phyloP scores from a whole-genome alignment of 2,888 invertebrate species.

The Seira ritae region DNA sequence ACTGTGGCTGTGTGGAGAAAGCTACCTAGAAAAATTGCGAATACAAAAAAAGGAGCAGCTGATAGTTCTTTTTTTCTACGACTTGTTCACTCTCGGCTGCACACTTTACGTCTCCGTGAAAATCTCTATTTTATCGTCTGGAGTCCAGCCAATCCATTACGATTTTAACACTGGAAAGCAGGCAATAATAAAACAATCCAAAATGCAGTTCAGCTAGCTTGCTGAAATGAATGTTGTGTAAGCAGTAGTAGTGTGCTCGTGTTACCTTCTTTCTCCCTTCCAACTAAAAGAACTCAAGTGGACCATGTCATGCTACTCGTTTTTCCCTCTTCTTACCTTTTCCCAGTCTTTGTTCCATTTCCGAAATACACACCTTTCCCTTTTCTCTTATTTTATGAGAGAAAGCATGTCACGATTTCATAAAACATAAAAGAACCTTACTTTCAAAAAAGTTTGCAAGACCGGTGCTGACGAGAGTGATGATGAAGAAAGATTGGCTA shows the following conservation, averaged over 20 bases:
- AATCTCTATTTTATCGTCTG: constrained; percentile 56
- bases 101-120: constrained; percentile 21
- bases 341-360: constrained; percentile 4
- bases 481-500: constrained; percentile 56
- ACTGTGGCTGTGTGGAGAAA: no score
- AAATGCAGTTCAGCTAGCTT: no score
- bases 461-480: constrained; percentile 21
- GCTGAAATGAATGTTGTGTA: no score
- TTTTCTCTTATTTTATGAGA: neutral
- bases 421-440: constrained; percentile 3
- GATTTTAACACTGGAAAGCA: constrained; percentile 20
- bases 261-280: no score
- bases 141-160: constrained; percentile 64
- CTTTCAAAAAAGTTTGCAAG: constrained; percentile 3
- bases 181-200: neutral
- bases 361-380: neutral
- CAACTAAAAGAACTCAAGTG: neutral
- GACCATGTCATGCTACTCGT: constrained; percentile 20
- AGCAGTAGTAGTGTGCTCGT: no score
- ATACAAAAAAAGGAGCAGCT: neutral
- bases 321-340: neutral
- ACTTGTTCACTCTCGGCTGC: constrained; percentile 56
- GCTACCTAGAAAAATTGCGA: no score
- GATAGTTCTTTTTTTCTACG: neutral
- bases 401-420: neutral